Evolutionary conservation across 2,797 vertebrate genomes (phyloP).

Genomic region (Dermochelys coriacea): DNA sequence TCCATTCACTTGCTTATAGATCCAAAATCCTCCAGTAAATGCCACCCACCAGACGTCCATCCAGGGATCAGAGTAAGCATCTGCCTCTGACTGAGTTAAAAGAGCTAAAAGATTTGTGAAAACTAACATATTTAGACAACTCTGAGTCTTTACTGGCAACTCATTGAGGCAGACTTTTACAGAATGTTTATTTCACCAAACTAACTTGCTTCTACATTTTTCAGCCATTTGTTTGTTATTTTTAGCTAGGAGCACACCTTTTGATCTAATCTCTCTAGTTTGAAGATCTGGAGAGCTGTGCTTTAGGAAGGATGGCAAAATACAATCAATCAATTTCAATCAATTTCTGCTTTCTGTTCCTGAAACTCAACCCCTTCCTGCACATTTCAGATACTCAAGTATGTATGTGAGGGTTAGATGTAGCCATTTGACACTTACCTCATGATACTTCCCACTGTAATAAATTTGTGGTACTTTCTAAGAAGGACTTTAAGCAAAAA

Average conservation of each 20-base stretch:
- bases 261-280: too few species aligned
- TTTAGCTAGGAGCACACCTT: too few species aligned
- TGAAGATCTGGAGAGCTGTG: too few species aligned
- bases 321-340: too few species aligned
- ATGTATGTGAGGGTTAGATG: neutral
- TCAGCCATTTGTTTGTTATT: too few species aligned
- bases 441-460: neutral
- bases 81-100: neutral
- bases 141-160: neutral
- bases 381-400: neutral
- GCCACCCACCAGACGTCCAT: neutral
- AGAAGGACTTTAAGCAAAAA: conserved; percentile 2
- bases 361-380: neutral
- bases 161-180: conserved; percentile 48
- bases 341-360: conserved; percentile 6
- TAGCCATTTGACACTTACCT: conserved; percentile 9
- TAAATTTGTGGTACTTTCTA: neutral
- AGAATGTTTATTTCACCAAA: neutral
- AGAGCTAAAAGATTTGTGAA: conserved; percentile 44
- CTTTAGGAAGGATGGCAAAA: too few species aligned
- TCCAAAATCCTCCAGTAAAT: neutral
- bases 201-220: too few species aligned
- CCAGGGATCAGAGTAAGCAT: conserved; percentile 11
- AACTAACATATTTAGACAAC: neutral
- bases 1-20: conserved; percentile 3